These are phyloP conservation scores for Habropoda laboriosa DNA, from an alignment of 1,140 invertebrate genomes.

Conservation along the genomic window DNA sequence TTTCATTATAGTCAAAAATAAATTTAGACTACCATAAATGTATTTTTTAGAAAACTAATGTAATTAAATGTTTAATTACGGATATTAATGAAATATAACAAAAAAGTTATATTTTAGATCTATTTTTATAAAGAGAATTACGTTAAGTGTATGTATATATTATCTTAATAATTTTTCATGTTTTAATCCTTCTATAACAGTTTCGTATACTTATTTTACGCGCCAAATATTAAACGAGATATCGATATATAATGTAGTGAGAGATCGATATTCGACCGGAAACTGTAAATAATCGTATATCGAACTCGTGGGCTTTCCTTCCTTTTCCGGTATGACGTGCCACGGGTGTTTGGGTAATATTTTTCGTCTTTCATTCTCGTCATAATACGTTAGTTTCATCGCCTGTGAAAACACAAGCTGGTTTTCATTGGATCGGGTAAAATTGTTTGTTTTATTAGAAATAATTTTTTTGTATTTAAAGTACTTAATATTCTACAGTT, in stretches of 20 bases:
- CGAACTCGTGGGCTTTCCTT: slow-evolving; percentile 54
- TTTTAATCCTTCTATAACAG: no score
- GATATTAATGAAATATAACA: neutral
- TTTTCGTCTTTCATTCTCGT: slow-evolving; percentile 70
- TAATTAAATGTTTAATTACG: no score
- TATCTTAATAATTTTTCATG: neutral
- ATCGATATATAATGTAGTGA: slow-evolving; percentile 33
- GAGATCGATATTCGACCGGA: slow-evolving; percentile 47
- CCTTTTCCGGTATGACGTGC: slow-evolving; percentile 73
- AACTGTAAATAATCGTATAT: slow-evolving; percentile 37
- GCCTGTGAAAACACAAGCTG: slow-evolving; percentile 52
- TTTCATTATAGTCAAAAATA: neutral
- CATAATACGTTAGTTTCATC: slow-evolving; percentile 59
- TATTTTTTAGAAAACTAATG: neutral
- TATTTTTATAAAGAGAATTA: neutral
- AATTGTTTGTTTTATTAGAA: slow-evolving; percentile 36
- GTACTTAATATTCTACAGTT: slow-evolving; percentile 12
- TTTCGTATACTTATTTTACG: neutral
- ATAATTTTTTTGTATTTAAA: slow-evolving; percentile 22
- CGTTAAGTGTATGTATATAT: neutral
- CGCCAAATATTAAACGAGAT: slow-evolving; percentile 2
- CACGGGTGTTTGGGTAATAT: slow-evolving; percentile 69
- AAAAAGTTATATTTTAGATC: neutral
- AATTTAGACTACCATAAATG: neutral
- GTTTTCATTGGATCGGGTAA: slow-evolving; percentile 64